A percentile compares a stretch with the other conserved stretches of the same genome.
These are phyloP conservation scores for Gymnothorax javanicus DNA, from an alignment of 2,797 vertebrate species.

Conservation along the genomic window DNA sequence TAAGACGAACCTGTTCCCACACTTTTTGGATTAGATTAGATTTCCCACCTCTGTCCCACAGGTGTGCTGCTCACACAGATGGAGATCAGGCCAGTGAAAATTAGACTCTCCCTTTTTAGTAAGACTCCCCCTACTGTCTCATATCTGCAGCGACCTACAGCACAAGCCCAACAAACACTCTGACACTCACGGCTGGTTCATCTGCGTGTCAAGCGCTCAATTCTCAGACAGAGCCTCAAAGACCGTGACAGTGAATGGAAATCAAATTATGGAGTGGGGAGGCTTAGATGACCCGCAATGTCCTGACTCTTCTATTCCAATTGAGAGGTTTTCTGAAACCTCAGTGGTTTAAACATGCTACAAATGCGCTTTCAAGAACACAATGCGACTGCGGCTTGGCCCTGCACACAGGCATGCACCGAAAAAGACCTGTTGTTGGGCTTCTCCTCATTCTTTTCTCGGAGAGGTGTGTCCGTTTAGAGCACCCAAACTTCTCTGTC, in stretches of 20 bases:
- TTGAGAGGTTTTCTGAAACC: constrained; percentile 34
- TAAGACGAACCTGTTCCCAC: too few relatives aligned
- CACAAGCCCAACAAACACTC: background rate
- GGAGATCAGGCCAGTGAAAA: background rate
- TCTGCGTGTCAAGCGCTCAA: background rate
- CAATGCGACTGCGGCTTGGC: constrained; percentile 52
- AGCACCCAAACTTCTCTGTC: background rate
- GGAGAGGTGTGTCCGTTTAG: background rate
- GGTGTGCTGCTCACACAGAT: background rate
- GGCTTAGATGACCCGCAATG: constrained; percentile 19
- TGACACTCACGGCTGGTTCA: background rate
- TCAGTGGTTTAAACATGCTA: constrained; percentile 29
- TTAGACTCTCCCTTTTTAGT: background rate
- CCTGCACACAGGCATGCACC: constrained; percentile 16
- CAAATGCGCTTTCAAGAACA: constrained; percentile 48
- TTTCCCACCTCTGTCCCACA: background rate
- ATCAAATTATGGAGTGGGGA: constrained; percentile 35
- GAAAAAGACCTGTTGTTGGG: constrained; percentile 25
- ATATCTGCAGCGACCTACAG: background rate
- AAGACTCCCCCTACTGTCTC: constrained; percentile 34
- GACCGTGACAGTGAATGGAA: constrained; percentile 22
- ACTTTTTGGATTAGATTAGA: too few relatives aligned
- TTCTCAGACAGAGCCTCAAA: constrained; percentile 34
- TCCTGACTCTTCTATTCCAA: constrained; percentile 31
- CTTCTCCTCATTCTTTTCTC: background rate